Evolutionary conservation across 2,888 invertebrate genomes (phyloP), one percentile per base, ranked within the genome.

Genomic region (Labia minor): DNA sequence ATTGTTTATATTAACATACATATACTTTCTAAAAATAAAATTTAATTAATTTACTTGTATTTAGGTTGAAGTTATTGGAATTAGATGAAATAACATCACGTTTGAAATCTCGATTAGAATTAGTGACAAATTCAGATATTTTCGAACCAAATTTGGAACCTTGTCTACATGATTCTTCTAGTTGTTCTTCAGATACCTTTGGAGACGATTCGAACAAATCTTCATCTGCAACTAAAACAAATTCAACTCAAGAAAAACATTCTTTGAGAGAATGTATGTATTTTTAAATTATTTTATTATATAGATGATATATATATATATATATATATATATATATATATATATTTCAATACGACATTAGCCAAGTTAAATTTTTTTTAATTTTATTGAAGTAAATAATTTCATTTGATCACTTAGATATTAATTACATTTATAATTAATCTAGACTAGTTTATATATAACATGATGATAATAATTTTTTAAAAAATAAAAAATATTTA

Each of bases 101-200:
- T n/a, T 49, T 49, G 49, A 49, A 49, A 49, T 49, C 49, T n/a
- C 49, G 49, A 49, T 49, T 49, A 49, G 49, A 49, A 49, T 49
- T 49, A 14, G 49, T 49, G 6, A 49, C 49, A 49, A 49, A 49
- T 49, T 49, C 49, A 3, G 49, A 49, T 49, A 49, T 49, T 49
- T 49, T 49, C 14, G 49, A 49, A 16, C 49, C 49, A 14, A 49
- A 49, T 49, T 49, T 49, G 49, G 49, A 49, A 14, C n/a, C 49
- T 4, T 4, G 49, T 49, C 49, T 14, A 8, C 49, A 49, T 49
- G 49, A 49, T 49, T 49, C 49, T n/a, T 49, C 49, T 10, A 26
- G 26, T 26, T 3, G 26, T 8, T 49, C 49, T 8, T 49, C 49
- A n/a, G 49, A 49, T 8, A 49, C 14, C n/a, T 49, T 49, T 16